Evolutionary conservation across 1,140 invertebrate species (phyloP).

Genomic region (Tetramorium simillimum): DNA sequence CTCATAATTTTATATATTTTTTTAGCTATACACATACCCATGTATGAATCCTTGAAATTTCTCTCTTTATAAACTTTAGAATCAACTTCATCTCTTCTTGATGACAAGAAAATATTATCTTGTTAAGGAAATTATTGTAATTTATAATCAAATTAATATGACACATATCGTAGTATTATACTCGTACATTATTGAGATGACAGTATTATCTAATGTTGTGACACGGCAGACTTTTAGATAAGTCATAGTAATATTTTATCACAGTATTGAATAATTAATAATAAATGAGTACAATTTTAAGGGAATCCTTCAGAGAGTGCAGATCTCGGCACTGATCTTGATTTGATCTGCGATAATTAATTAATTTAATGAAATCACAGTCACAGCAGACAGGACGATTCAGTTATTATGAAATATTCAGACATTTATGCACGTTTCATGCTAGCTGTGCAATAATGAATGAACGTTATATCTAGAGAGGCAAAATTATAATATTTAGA

Average conservation of each 20-base stretch:
- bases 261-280: background rate
- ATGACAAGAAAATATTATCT: background rate
- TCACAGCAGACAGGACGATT: background rate
- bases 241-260: background rate
- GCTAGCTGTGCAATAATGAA: slow-evolving; percentile 44
- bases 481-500: slow-evolving; percentile 50
- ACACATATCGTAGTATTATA: background rate
- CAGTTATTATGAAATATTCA: slow-evolving; percentile 55
- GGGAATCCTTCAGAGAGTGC: background rate
- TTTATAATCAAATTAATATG: background rate
- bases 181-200: background rate
- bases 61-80: background rate
- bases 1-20: background rate
- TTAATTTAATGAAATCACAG: slow-evolving; percentile 42
- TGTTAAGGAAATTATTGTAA: background rate
- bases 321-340: background rate
- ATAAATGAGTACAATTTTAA: background rate
- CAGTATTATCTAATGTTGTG: background rate
- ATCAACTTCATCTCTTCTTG: background rate
- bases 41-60: background rate
- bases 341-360: slow-evolving; percentile 25
- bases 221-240: background rate
- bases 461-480: slow-evolving; percentile 45
- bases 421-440: slow-evolving; percentile 62
- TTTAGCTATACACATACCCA: background rate